A percentile compares a stretch with the other conserved stretches of the same genome.
These are phyloP conservation scores for Nudaria mundana DNA, from an alignment of 2,888 invertebrate species.

Conservation along the genomic window DNA sequence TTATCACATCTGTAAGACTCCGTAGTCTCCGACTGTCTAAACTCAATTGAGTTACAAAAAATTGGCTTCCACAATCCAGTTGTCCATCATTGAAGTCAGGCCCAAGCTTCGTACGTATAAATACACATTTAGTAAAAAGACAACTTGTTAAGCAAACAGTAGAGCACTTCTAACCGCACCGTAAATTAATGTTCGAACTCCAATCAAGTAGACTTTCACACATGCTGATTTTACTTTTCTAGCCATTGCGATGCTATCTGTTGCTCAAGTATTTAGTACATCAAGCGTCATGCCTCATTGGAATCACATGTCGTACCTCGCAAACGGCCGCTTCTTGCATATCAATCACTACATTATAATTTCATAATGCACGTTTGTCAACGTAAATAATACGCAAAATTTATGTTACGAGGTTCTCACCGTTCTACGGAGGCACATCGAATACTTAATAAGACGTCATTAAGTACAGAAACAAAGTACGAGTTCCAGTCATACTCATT, in stretches of 20 bases:
- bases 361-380: constrained; percentile 78
- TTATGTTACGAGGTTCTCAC: constrained; percentile 81
- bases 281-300: constrained; percentile 28
- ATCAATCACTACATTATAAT: constrained; percentile 74
- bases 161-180: too few species aligned
- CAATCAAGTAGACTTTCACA: constrained; percentile 13
- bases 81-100: too few species aligned
- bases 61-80: too few species aligned
- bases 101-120: too few species aligned
- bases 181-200: too few species aligned
- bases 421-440: constrained; percentile 62
- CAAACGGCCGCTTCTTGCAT: constrained; percentile 54
- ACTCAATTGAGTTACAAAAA: too few species aligned
- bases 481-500: constrained; percentile 73
- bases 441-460: constrained; percentile 69
- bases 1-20: too few species aligned
- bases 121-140: too few species aligned
- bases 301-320: constrained; percentile 58
- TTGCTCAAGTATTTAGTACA: constrained; percentile 39
- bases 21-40: too few species aligned
- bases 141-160: too few species aligned
- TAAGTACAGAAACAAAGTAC: constrained; percentile 44
- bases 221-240: constrained; percentile 19
- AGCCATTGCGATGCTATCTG: constrained; percentile 26
- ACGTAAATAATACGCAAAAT: constrained; percentile 81